Evolutionary conservation across 2,113 vertebrate species (phyloP).

Genomic region (Rhodinocichla rosea): DNA sequence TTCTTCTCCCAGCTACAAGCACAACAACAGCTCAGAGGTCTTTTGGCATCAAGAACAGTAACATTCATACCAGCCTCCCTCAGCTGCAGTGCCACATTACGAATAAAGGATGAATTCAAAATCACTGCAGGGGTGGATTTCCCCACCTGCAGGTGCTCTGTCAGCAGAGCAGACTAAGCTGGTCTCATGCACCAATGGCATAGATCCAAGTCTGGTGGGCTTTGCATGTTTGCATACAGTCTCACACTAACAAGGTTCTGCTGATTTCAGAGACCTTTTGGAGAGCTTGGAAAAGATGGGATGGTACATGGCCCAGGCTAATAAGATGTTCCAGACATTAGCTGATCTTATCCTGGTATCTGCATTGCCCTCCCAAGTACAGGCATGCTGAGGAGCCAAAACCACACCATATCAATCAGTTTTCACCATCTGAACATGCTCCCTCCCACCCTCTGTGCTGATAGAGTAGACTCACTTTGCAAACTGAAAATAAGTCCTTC

Average conservation of each 20-base stretch:
- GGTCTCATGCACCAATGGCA: accelerated
- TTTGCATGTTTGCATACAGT: accelerated
- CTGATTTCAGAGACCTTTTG: neutral
- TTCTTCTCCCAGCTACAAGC: neutral
- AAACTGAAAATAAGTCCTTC: neutral
- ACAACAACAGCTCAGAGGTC: neutral
- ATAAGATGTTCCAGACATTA: neutral
- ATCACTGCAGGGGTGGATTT: neutral
- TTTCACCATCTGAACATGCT: neutral
- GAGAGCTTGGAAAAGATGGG: neutral
- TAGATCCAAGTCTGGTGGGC: neutral
- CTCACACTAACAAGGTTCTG: neutral
- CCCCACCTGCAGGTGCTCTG: neutral
- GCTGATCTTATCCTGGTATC: neutral
- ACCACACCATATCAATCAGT: neutral
- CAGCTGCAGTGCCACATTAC: neutral
- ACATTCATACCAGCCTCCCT: neutral
- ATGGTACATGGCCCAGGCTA: accelerated
- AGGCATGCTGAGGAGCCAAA: neutral
- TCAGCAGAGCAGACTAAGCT: neutral
- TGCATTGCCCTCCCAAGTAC: neutral
- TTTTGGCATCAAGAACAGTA: neutral
- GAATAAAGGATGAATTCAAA: neutral
- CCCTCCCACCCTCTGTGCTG: neutral
- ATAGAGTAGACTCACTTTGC: neutral